Percentiles rank a stretch among this genome's conserved stretches.
These are phyloP conservation scores for Coracopsis vasa DNA, from an alignment of 2,113 vertebrate genomes.

Conservation along the genomic window DNA sequence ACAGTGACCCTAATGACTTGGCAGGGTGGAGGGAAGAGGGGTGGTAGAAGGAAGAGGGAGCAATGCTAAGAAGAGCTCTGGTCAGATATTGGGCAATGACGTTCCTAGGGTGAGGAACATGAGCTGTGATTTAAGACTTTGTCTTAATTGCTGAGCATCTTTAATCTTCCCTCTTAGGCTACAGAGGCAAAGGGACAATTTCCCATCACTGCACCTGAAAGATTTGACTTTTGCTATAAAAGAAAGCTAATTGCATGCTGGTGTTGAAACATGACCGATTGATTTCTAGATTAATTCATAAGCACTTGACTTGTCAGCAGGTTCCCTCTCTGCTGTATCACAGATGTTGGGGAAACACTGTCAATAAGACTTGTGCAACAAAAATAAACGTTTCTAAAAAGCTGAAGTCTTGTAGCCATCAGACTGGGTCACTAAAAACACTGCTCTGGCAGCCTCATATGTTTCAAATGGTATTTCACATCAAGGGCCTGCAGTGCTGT, in stretches of 20 bases:
- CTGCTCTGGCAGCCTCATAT: not conserved
- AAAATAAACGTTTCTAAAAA: not conserved
- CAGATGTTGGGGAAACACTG: not conserved
- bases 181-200: not conserved
- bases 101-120: not conserved
- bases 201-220: not conserved
- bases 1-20: not conserved
- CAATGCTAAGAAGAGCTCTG: not conserved
- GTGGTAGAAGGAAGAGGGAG: not conserved
- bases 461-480: not conserved
- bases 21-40: no score
- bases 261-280: constrained; percentile 1
- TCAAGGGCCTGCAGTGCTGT: not conserved
- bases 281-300: constrained; percentile 32
- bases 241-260: not conserved
- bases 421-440: not conserved
- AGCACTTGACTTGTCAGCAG: constrained; percentile 45
- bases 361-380: not conserved
- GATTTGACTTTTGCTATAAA: not conserved
- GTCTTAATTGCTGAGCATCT: not conserved
- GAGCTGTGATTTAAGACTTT: not conserved
- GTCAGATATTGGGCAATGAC: not conserved
- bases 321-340: not conserved
- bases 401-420: rapidly evolving
- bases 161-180: not conserved